Base-by-base conservation (phyloP, 2,797 vertebrate genomes). In the Taenioides sp. region DNA sequence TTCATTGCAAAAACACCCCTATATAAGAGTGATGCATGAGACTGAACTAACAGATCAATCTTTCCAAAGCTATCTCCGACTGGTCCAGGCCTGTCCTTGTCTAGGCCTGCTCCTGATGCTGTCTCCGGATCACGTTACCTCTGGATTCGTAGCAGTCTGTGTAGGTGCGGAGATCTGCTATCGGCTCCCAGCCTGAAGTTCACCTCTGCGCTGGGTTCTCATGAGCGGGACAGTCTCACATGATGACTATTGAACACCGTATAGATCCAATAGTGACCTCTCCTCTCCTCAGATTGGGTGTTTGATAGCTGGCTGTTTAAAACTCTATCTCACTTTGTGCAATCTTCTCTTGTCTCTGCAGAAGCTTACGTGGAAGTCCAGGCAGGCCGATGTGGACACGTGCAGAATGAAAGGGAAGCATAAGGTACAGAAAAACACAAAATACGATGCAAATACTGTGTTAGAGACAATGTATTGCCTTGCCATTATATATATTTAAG, bases 331-430 rank as follows among this genome's bases (percentile, higher is more conserved):
- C 27, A 52, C 72, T 57, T 5, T 50, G 27, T 20, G 74, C 11
- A 61, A 37, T 57, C 25, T 57, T 37, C 34, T 37, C 34, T 37
- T n/a, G 73, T 68, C 69, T 71, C 43, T 69, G 67, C 91, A 99
- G 97, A 99, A 99, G 94, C 89, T 99, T 92, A 99, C 97, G 22
- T 99, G 98, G 98, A 99, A 98, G 94, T 99, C 98, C 92, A 96
- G 95, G 86, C 97, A 98, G 92, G 94, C 94, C 28, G 98, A 99
- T 65, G 96, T 99, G 92, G 97, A 99, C 91, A 99, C 97, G 27
- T 99, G 98, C 93, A 95, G 97, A 93, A 99, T 99, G 98, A 99
- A 99, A 91, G 98, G 98, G 65, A 99, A 99, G 88, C 97, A 98
- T 87, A 99, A 99, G 97, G 97, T 99, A 95, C 18, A 37, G 9